Percentiles rank a stretch among this genome's conserved stretches.
These are phyloP conservation scores for Ciconia nigra DNA, from an alignment of 2,797 vertebrate species.

Conservation along the genomic window DNA sequence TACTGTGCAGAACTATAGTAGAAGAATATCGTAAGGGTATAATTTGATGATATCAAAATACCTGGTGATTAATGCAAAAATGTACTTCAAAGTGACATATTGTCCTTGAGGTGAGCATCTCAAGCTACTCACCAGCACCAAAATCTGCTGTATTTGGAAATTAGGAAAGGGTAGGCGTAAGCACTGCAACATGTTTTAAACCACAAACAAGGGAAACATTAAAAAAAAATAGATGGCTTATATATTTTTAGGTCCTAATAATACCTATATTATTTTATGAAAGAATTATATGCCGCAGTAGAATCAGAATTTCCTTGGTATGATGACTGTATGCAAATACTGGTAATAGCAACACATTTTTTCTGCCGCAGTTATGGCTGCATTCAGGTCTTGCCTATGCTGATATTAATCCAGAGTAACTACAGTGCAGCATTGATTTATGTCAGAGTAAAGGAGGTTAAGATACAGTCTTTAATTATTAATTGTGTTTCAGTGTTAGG, in stretches of 20 bases:
- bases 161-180: background rate
- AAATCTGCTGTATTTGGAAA: background rate
- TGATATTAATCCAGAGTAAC: constrained; percentile 15
- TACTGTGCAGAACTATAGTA: background rate
- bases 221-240: too few relatives aligned
- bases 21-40: background rate
- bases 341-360: background rate
- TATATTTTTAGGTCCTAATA: background rate
- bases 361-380: background rate
- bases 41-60: background rate
- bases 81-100: background rate
- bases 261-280: background rate
- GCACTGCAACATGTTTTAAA: background rate
- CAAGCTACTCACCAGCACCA: background rate
- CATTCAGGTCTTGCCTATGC: background rate
- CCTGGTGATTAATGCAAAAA: background rate
- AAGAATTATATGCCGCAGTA: background rate
- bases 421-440: constrained; percentile 30
- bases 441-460: constrained; percentile 6
- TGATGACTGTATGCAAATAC: background rate
- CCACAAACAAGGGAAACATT: background rate
- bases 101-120: background rate
- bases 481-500: background rate
- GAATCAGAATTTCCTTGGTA: background rate
- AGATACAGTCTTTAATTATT: constrained; percentile 42